Evolutionary conservation across 1,140 invertebrate genomes (phyloP), one percentile per base, ranked within the genome.

Genomic region (Euura saliciscinereae): DNA sequence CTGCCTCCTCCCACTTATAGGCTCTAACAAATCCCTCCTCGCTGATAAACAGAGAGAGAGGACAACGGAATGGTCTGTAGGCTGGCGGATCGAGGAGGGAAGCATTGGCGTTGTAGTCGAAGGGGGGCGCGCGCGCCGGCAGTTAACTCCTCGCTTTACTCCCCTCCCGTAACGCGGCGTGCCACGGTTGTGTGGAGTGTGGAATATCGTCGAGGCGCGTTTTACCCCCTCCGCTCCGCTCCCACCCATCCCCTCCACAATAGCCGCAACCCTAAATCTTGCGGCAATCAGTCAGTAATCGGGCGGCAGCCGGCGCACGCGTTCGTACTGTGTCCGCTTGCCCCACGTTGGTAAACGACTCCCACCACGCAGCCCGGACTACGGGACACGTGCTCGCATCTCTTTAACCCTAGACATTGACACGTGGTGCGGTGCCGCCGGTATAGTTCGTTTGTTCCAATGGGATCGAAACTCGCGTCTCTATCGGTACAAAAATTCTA

Each of bases 271-370:
- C 80, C 82, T 80, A 81, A 81, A 82, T 82, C 80, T 82, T 76
- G 80, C 79, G 78, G 78, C 80, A 82, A 83, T 82, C 80, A 83
- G 82, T 82, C 79, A 78, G 80, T 80, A 79, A 83, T 80, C 79
- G 82, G 79, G 78, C 80, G 82, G 80, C 79, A 83, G 80, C 79
- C 80, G 80, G 79, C 80, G 78, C 79, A 77, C 75, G 76, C 76
- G 80, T 77, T 69, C 28, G 28, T 69, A n/a, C 44, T 67, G 66
- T 67, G 66, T 67, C 10, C 43, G 66, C 13, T 68, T 28, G n/a
- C n/a, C 45, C 43, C 68, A 45, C 69, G 45, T 42, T 44, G 28
- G 43, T 44, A 7, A 44, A 44, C 70, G 68, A 59, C 69, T 73
- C 74, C 64, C 64, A 59, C 10, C 66, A 71, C 69, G 69, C 65